phyloP scores from a whole-genome alignment of 2,888 invertebrate species.

The Panorpa germanica region DNA sequence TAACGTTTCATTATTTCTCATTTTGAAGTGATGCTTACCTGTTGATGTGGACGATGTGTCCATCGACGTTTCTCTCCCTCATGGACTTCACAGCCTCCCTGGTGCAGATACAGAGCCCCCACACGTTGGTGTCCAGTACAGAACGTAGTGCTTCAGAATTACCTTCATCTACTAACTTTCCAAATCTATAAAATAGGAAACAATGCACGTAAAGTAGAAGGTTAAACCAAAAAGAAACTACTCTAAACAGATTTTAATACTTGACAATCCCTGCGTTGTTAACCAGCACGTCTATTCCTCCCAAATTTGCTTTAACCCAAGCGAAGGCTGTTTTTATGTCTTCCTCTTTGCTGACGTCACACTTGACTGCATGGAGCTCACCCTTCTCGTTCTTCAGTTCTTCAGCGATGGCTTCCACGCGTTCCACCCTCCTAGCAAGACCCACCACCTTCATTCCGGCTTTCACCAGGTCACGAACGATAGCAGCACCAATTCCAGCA shows the following conservation, averaged over 20 bases:
- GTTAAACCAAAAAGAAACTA: too few species aligned
- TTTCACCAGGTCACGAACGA: conserved; percentile 4
- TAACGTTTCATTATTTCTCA: too few species aligned
- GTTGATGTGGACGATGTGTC: conserved; percentile 40
- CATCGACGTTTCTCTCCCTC: conserved; percentile 27
- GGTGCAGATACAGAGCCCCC: conserved; percentile 32
- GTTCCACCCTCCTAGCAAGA: conserved; percentile 7
- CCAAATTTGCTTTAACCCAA: conserved; percentile 26
- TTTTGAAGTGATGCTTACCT: too few species aligned
- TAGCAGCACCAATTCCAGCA: conserved; percentile 23
- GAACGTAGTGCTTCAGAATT: too few species aligned
- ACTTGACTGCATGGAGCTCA: conserved; percentile 23
- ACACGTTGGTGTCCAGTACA: conserved; percentile 26
- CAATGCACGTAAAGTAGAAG: too few species aligned
- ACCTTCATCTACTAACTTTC: too few species aligned
- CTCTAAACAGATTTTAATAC: too few species aligned
- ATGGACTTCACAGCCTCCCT: conserved; percentile 34
- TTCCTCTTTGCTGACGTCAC: conserved; percentile 31
- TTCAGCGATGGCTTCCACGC: conserved; percentile 1
- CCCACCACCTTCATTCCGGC: conserved; percentile 8
- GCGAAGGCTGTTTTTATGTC: conserved; percentile 30
- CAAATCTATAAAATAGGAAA: too few species aligned
- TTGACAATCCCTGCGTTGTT: conserved; percentile 34
- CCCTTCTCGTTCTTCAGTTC: too few species aligned
- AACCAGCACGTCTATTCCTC: conserved; percentile 33